Evolutionary conservation across 2,888 invertebrate genomes (phyloP).

Genomic region (Craniophora ligustri): DNA sequence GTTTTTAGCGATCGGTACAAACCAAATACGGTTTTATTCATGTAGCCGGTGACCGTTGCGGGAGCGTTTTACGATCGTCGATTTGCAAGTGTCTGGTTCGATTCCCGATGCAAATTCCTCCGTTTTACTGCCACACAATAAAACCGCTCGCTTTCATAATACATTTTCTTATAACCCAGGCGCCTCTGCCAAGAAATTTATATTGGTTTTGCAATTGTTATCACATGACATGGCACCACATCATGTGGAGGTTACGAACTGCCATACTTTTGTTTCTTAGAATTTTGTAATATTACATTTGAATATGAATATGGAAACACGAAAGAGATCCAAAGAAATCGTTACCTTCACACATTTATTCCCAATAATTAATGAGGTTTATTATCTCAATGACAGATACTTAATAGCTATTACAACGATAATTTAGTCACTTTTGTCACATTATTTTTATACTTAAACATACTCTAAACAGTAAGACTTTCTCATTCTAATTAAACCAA

Average conservation of each 20-base stretch:
- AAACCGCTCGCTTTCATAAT: constrained; percentile 78
- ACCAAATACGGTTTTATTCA: constrained; percentile 73
- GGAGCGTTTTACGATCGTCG: constrained; percentile 82
- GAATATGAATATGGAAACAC: neutral
- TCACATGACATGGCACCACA: constrained; percentile 59
- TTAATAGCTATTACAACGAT: too few species aligned
- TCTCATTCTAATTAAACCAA: too few species aligned
- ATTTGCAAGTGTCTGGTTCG: constrained; percentile 79
- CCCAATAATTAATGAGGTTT: too few species aligned
- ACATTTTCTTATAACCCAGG: constrained; percentile 69
- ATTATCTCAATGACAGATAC: too few species aligned
- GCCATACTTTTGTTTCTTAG: constrained; percentile 10
- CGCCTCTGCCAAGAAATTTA: constrained; percentile 66
- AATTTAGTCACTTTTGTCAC: too few species aligned
- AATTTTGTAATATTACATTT: constrained; percentile 7
- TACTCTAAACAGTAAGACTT: too few species aligned
- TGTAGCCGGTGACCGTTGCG: constrained; percentile 72
- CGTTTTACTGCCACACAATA: constrained; percentile 78
- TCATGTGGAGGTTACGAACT: constrained; percentile 51
- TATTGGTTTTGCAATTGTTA: constrained; percentile 69
- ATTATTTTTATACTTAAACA: too few species aligned
- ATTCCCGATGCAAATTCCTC: constrained; percentile 78
- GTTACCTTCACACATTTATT: too few species aligned
- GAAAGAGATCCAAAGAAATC: neutral
- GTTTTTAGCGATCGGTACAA: constrained; percentile 34